Percentiles rank a stretch among this genome's conserved stretches.
Evolutionary conservation across 2,888 invertebrate species (phyloP).

Genomic region (Aleiodes leptofemur): DNA sequence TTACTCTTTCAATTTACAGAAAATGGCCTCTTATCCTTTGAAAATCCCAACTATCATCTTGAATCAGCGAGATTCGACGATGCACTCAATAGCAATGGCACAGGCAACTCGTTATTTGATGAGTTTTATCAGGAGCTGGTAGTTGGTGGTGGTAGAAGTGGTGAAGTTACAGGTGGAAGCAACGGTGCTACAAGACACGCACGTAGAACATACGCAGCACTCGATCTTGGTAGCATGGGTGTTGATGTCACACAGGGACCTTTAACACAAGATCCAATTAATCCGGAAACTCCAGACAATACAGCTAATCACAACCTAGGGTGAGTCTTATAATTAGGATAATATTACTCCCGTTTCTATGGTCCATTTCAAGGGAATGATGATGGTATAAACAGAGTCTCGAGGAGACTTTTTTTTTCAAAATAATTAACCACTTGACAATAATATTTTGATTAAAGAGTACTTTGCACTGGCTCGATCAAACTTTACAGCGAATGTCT

Average conservation of each 20-base stretch:
- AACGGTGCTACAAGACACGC: constrained; percentile 74
- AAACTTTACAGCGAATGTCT: constrained; percentile 28
- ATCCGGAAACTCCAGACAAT: constrained; percentile 72
- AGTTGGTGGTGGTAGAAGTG: constrained; percentile 73
- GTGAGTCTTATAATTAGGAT: constrained; percentile 68
- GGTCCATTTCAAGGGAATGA: neutral
- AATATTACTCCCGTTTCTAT: neutral
- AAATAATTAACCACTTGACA: neutral
- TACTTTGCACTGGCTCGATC: constrained; percentile 32
- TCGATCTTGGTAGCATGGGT: constrained; percentile 84
- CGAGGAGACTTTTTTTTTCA: neutral
- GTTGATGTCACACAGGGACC: constrained; percentile 81
- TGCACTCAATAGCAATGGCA: constrained; percentile 82
- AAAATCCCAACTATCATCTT: constrained; percentile 93
- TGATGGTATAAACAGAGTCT: neutral
- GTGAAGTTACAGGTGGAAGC: constrained; percentile 76
- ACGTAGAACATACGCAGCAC: constrained; percentile 81
- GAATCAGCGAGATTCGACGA: constrained; percentile 87
- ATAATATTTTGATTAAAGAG: neutral
- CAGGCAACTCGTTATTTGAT: constrained; percentile 80
- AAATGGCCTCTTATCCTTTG: constrained; percentile 92
- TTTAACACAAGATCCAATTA: constrained; percentile 76
- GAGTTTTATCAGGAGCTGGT: constrained; percentile 82
- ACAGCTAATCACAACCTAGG: constrained; percentile 77
- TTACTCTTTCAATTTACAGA: constrained; percentile 78